Evolutionary conservation across 2,888 invertebrate genomes (phyloP), one percentile per base, ranked within the genome.

Genomic region (Ophion obscuratus): DNA sequence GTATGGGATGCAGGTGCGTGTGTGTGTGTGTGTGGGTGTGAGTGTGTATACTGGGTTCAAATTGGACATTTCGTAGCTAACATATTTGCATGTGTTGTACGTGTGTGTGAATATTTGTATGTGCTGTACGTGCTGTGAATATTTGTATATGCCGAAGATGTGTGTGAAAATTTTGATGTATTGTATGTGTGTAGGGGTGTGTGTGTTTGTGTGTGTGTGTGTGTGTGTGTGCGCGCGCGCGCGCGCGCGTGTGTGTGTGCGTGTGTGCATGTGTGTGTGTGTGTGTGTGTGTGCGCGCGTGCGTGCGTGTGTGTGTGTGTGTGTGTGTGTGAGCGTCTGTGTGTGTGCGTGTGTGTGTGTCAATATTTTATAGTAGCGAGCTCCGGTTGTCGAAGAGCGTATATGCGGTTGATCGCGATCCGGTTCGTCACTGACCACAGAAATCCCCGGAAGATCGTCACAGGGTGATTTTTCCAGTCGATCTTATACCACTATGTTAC

Each of bases 391-490:
- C 78, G 71, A 66, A 47, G 64, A 67, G 70, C n/a, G 24, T 44
- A 44, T 47, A 11, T 59, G 47, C 76, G 86, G 81, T 86, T 31
- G 0, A 31, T 31, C 31, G 31, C 75, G 71, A 74, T 81, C 64
- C 44, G 80, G 74, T 81, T 78, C 78, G 64, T 83, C 44, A 40
- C 36, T 67, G 74, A 77, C 83, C 83, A 79, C 81, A 75, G 71
- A 75, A 79, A 53, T n/a, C 61, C 78, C 85, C 81, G 71, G 64
- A 75, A 68, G 80, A 80, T 70, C 77, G 66, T 44, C 66, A 27
- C 76, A 61, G 84, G 70, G 84, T 82, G 83, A 84, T 81, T 85
- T 83, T 86, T 77, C 81, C 83, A 83, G 36, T 75, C 86, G 83
- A 86, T 86, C 86, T 86, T 86, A 70, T 81, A 74, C 74, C 47